Conservation (phyloP, 2,797 vertebrate species). For the Hipposideros larvatus region DNA sequence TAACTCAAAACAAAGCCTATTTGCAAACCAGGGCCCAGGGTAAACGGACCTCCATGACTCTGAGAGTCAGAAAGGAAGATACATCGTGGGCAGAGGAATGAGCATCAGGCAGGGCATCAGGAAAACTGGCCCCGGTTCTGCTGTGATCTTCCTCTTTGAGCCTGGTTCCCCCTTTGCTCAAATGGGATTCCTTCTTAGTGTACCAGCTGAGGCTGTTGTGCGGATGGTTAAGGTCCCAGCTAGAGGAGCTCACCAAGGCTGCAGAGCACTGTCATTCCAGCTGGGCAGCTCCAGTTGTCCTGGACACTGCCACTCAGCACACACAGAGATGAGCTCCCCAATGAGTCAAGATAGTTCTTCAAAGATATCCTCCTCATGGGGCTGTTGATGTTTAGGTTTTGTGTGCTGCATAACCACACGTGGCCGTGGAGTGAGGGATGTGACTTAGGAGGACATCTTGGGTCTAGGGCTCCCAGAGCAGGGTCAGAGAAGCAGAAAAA, state of each 20-base stretch:
- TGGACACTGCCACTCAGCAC: neutral
- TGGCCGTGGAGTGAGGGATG: neutral
- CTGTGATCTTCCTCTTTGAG: neutral
- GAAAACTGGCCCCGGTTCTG: neutral
- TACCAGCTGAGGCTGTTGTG: neutral
- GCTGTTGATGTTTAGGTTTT: neutral
- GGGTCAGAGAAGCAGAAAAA: neutral
- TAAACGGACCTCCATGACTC: neutral
- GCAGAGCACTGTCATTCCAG: neutral
- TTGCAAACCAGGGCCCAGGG: neutral
- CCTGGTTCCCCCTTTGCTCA: neutral
- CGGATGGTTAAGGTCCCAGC: neutral
- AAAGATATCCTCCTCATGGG: neutral
- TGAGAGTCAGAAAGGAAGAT: neutral
- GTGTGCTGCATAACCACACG: neutral
- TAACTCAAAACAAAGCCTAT: slow-evolving; percentile 54
- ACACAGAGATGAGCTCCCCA: neutral
- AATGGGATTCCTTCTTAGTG: neutral
- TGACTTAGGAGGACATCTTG: neutral
- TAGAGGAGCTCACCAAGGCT: neutral
- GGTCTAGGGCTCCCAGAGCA: neutral
- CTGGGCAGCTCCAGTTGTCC: neutral
- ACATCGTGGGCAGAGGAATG: neutral
- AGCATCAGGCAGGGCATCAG: neutral
- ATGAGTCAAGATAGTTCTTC: neutral